phyloP scores from a whole-genome alignment of 92 coral and sea anemone species.

The Zoanthus gigantus region DNA sequence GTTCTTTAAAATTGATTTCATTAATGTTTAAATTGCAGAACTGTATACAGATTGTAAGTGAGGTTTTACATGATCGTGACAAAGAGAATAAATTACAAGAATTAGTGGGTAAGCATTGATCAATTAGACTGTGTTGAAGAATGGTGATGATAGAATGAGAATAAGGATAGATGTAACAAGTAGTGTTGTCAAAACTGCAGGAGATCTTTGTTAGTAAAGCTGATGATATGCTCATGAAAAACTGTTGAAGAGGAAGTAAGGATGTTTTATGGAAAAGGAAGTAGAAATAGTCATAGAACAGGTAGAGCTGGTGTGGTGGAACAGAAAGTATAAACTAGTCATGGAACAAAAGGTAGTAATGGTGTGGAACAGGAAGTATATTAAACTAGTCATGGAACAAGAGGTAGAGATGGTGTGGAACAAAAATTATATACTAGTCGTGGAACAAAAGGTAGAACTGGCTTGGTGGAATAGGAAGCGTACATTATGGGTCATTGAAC shows the following conservation, averaged over 20 bases:
- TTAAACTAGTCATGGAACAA: neutral
- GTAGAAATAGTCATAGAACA: neutral
- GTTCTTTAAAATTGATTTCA: neutral
- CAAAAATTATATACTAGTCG: too few species aligned
- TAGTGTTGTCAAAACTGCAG: too few species aligned
- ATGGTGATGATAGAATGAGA: too few species aligned
- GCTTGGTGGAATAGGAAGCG: neutral
- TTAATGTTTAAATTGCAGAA: neutral
- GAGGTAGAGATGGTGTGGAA: too few species aligned
- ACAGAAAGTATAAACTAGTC: neutral
- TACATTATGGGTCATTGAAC: neutral
- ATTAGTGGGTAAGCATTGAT: conserved; percentile 25
- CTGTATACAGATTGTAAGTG: conserved; percentile 25
- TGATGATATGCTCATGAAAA: too few species aligned
- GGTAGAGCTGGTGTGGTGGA: neutral
- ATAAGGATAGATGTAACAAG: neutral
- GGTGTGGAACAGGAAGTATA: neutral
- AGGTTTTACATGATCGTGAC: conserved; percentile 23
- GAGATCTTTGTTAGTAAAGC: too few species aligned
- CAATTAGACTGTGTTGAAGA: neutral
- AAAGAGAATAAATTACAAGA: conserved; percentile 27
- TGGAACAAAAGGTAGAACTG: neutral
- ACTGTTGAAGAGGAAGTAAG: neutral
- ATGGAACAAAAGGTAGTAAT: neutral
- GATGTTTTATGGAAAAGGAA: neutral